phyloP scores from a whole-genome alignment of 2,797 vertebrate genomes.

The Xerus rutilus region DNA sequence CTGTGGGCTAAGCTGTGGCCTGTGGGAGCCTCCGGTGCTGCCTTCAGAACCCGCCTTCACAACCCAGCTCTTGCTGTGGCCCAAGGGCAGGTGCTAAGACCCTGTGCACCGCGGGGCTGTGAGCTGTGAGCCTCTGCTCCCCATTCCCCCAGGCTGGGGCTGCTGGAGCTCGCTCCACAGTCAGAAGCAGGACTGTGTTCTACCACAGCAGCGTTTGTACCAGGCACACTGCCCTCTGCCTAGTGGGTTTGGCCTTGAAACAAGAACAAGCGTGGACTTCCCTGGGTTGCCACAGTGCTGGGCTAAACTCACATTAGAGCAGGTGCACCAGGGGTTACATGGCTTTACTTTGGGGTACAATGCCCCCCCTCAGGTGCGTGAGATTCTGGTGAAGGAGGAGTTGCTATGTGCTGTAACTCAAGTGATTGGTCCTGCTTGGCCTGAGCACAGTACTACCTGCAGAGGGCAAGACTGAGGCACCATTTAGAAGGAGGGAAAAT shows the following conservation, averaged over 20 bases:
- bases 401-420: background rate
- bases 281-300: background rate
- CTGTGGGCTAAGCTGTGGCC: background rate
- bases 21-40: no score
- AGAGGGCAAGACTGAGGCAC: no score
- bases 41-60: background rate
- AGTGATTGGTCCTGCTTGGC: background rate
- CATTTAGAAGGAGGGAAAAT: fast-evolving
- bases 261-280: constrained; percentile 13
- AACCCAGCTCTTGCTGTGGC: background rate
- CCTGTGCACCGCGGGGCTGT: background rate
- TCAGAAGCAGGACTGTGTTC: background rate
- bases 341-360: no score
- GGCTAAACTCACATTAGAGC: constrained; percentile 6
- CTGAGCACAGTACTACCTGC: background rate
- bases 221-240: constrained; percentile 44
- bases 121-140: background rate
- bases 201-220: constrained; percentile 48
- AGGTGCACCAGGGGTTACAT: background rate
- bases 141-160: background rate
- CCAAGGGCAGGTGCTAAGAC: background rate
- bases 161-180: background rate
- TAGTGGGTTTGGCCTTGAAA: constrained; percentile 42
- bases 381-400: background rate
- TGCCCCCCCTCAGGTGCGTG: background rate